Evolutionary conservation across 2,113 vertebrate species (phyloP).

Genomic region (Malaclemys terrapin): DNA sequence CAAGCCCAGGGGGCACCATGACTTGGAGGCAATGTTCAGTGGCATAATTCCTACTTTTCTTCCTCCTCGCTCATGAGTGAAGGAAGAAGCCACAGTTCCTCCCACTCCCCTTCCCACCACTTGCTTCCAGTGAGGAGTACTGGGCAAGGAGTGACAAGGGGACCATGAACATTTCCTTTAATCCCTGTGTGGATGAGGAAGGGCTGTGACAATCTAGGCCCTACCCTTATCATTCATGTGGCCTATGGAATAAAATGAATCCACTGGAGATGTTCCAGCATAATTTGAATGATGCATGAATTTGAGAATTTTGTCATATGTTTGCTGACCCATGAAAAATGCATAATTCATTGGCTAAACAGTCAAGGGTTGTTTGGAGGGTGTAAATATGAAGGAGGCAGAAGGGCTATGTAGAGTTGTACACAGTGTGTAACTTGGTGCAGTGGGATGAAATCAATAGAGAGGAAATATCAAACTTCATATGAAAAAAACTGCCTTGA

Average conservation of each 20-base stretch:
- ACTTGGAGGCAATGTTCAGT: no score
- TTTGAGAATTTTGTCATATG: conserved; percentile 71
- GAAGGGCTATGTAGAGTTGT: conserved; percentile 7
- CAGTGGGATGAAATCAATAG: not conserved
- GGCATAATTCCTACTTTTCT: no score
- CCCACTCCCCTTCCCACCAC: no score
- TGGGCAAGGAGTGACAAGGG: no score
- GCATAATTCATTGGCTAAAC: conserved; percentile 61
- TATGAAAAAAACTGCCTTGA: rapidly evolving
- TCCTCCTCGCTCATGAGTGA: no score
- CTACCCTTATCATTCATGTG: conserved; percentile 20
- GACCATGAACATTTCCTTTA: no score
- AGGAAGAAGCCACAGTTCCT: no score
- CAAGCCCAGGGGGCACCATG: not conserved
- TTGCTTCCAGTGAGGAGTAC: no score
- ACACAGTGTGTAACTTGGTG: not conserved
- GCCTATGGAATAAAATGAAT: not conserved
- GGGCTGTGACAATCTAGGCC: not conserved
- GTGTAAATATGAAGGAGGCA: conserved; percentile 40
- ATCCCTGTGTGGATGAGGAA: not conserved
- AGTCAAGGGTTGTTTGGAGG: conserved; percentile 62
- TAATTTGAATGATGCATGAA: conserved; percentile 72
- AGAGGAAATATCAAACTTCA: not conserved
- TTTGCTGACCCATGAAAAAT: conserved; percentile 69
- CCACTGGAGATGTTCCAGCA: conserved; percentile 45